These are phyloP conservation scores for Liolophura sinensis DNA, from an alignment of 1,140 invertebrate species.

Conservation along the genomic window DNA sequence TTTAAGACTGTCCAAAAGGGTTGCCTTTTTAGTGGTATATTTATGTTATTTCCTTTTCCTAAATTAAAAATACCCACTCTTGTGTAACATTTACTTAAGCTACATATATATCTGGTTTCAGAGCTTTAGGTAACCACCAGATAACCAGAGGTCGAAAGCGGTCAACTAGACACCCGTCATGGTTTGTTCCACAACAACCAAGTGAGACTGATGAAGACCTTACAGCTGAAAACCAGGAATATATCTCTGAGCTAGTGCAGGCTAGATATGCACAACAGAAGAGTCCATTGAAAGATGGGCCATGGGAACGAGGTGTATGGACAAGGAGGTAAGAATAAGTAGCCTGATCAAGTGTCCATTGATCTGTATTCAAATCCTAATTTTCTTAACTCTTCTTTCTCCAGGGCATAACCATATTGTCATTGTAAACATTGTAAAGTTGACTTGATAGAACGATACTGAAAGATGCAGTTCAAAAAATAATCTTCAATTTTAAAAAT, in stretches of 20 bases:
- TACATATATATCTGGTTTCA: not conserved
- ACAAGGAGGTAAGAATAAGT: constrained; percentile 46
- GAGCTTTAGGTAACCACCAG: constrained; percentile 10
- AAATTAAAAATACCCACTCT: too few relatives aligned
- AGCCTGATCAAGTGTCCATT: constrained; percentile 2
- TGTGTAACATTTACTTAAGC: too few relatives aligned
- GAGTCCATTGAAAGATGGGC: constrained; percentile 65
- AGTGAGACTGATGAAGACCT: constrained; percentile 66
- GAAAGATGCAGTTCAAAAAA: not conserved
- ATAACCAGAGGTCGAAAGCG: constrained; percentile 5
- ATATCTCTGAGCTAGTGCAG: constrained; percentile 77
- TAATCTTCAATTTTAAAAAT: too few relatives aligned
- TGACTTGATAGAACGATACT: constrained; percentile 4
- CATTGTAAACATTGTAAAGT: too few relatives aligned
- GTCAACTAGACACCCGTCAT: constrained; percentile 7
- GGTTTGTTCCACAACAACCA: constrained; percentile 14
- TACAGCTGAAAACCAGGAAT: constrained; percentile 78
- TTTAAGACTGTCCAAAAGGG: too few relatives aligned
- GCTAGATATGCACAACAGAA: constrained; percentile 65
- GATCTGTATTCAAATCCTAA: constrained; percentile 2
- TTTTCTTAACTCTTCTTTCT: not conserved
- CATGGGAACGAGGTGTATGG: constrained; percentile 67
- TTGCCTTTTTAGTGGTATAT: too few relatives aligned
- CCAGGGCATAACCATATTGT: constrained; percentile 1
- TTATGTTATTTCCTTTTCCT: too few relatives aligned